These are phyloP conservation scores for Boulengeromyrus knoepffleri DNA, from an alignment of 2,113 vertebrate genomes.

Conservation along the genomic window DNA sequence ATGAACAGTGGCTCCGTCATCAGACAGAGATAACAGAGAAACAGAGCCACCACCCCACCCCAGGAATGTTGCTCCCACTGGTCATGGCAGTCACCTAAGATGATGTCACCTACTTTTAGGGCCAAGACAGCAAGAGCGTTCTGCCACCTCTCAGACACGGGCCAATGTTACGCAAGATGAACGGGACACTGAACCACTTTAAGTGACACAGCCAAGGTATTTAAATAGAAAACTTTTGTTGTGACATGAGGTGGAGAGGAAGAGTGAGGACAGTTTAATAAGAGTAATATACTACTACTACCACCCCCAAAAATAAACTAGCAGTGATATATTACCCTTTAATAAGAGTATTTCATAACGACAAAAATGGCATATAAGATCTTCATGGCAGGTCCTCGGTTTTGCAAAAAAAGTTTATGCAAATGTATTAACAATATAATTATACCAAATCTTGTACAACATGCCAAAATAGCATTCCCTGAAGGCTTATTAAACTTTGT, in stretches of 20 bases:
- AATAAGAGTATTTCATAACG: background rate
- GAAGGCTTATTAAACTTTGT: background rate
- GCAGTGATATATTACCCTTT: background rate
- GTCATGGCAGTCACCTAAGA: background rate
- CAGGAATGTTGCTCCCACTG: background rate
- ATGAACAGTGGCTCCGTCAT: background rate
- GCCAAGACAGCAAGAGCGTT: background rate
- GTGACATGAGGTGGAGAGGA: background rate
- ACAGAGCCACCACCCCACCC: background rate
- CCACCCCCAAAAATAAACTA: background rate
- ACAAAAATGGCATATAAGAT: background rate
- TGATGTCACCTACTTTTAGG: background rate
- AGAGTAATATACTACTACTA: background rate
- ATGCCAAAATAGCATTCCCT: background rate
- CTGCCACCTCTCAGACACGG: background rate
- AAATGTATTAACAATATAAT: background rate
- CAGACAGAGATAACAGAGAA: background rate
- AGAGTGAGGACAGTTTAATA: background rate
- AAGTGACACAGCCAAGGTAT: background rate
- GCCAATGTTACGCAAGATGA: background rate
- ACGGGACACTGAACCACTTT: background rate
- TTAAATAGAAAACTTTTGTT: background rate
- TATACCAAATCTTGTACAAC: background rate
- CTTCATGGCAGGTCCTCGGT: background rate
- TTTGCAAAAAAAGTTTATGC: background rate